phyloP scores from a whole-genome alignment of 2,113 vertebrate species.

The Polyodon spathula region DNA sequence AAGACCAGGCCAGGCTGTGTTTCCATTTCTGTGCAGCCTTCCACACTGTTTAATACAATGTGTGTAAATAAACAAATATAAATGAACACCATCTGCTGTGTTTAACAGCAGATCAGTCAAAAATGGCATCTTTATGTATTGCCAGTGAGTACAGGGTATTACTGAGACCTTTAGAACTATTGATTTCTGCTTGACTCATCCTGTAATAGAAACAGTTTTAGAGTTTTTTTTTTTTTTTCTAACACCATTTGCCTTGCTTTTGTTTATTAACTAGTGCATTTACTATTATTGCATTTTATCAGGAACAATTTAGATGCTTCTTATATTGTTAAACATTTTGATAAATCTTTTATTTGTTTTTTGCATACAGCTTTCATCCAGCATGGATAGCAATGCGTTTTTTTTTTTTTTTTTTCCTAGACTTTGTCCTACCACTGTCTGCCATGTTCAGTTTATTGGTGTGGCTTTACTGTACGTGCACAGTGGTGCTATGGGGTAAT shows the following conservation, averaged over 20 bases:
- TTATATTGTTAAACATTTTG: not conserved
- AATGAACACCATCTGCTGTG: too few relatives aligned
- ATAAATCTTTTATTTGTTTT: constrained; percentile 10
- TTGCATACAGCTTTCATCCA: not conserved
- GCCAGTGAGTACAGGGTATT: too few relatives aligned
- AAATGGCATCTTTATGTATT: too few relatives aligned
- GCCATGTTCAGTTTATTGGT: constrained; percentile 7
- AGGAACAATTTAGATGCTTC: constrained; percentile 29
- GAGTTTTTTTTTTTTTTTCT: not conserved
- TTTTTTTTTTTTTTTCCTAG: not conserved
- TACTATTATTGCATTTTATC: constrained; percentile 22
- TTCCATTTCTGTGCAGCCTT: too few relatives aligned
- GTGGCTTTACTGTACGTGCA: not conserved
- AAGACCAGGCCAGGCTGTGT: too few relatives aligned
- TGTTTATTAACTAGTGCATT: constrained; percentile 17
- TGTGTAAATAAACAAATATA: too few relatives aligned
- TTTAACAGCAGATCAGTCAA: too few relatives aligned
- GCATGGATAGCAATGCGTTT: constrained; percentile 8
- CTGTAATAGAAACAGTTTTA: constrained; percentile 11
- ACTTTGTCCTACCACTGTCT: not conserved
- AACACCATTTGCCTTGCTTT: constrained; percentile 24
- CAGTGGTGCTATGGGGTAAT: not conserved
- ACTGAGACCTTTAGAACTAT: too few relatives aligned
- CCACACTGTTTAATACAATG: too few relatives aligned
- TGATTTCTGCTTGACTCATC: too few relatives aligned